Evolutionary conservation across 2,797 vertebrate species (phyloP).

Genomic region (Enteromius viviparus): DNA sequence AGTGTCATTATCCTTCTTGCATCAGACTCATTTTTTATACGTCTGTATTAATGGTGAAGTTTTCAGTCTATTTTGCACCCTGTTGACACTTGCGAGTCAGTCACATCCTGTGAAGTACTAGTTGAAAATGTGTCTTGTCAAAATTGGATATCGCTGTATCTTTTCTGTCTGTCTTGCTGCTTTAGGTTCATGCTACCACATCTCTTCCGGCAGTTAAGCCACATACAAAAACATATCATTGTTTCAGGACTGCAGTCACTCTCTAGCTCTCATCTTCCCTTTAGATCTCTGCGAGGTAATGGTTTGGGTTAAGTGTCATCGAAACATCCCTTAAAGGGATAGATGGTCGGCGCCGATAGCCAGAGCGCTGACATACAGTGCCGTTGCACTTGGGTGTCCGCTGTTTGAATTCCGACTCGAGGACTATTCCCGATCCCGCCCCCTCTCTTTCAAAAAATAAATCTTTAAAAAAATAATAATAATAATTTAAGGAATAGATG

Average conservation of each 20-base stretch:
- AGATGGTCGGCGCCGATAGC: too few species aligned
- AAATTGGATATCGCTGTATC: constrained; percentile 1
- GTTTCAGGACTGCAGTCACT: constrained; percentile 11
- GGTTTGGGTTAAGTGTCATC: not conserved
- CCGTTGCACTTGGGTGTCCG: too few species aligned
- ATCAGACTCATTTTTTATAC: too few species aligned
- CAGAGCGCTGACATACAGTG: too few species aligned
- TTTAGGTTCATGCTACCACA: constrained; percentile 56
- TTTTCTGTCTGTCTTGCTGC: constrained; percentile 27
- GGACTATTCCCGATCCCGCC: too few species aligned
- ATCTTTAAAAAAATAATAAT: too few species aligned
- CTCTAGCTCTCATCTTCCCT: not conserved
- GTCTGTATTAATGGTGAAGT: not conserved
- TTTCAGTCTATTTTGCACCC: not conserved
- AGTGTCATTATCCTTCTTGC: too few species aligned
- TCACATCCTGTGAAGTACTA: not conserved
- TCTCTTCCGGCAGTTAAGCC: constrained; percentile 68
- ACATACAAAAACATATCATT: constrained; percentile 44
- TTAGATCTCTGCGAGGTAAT: constrained; percentile 6
- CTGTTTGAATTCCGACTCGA: too few species aligned
- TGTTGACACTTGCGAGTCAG: not conserved
- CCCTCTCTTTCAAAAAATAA: too few species aligned
- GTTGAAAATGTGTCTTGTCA: constrained; percentile 6
- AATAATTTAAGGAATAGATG: not conserved
- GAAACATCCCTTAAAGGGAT: not conserved